Base-by-base conservation (phyloP, 2,888 invertebrate genomes). In the Mamestra brassicae region DNA sequence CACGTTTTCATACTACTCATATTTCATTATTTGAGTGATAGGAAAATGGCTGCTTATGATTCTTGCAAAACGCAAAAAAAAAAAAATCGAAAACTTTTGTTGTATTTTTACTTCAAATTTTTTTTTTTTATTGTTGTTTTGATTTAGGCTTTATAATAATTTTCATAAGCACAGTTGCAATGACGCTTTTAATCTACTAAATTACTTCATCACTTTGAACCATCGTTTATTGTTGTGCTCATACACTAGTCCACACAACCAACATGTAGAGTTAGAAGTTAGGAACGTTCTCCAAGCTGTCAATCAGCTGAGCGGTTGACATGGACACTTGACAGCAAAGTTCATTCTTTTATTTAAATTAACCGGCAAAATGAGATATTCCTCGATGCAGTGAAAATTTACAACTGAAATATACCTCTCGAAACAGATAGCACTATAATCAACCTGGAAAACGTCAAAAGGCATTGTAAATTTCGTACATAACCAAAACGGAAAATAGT, bases 281-380 rank as follows among this genome's bases (percentile, higher is more conserved):
- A 13, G 17, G 71, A 65, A 81, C 47, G 64, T 57, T 15, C 7
- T 34, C 3, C 17, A 10, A 42, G 4, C 60, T 65, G 71, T 60
- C 77, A 81, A 52, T 55, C 58, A 76, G 61, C 60, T 67, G 52
- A 57, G 34, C 42, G 36, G 4, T 57, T 68, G 81, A 71, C 77
- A 57, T 52, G 68, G 61, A 71, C 61, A 47, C n/a, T 64, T 65
- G 58, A 62, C 62, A 62, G 13, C 7, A 45, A 13, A 45, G 13
- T 62, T 38, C 2, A 38, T 5, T 61, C 42, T 45, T 57, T 62
- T 74, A 55, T 71, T 68, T 74, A 62, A n/a, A 60, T 71, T 62
- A 80, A 0, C 58, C 73, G 38, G 26, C 78, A 2, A 76, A 75
- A 57, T 73, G 34, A 6, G 60, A 67, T 60, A 83, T 62, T 17